Base-by-base conservation (phyloP, 2,888 invertebrate species). In the Polietes domitor region DNA sequence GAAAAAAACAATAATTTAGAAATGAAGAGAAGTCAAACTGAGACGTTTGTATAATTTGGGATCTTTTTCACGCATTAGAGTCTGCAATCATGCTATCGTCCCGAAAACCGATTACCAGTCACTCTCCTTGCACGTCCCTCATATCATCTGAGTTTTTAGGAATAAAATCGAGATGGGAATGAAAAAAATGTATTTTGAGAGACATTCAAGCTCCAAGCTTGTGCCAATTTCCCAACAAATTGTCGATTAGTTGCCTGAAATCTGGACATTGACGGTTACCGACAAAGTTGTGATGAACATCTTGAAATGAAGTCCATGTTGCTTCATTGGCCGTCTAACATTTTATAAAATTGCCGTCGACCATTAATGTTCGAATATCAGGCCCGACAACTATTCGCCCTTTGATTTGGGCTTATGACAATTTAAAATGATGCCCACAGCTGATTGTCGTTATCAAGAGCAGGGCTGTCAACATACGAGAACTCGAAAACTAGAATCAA, bases 231-330 rank as follows among this genome's bases (percentile, higher is more conserved):
- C 21, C 2, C 55, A 10, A 55, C 55, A 55, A 55, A 21, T 21
- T 55, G 55, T 21, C 55, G 55, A 55, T 55, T 21, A 55, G 19
- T 55, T 55, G 55, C 55, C 24, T 55, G 55, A 55, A 55, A 55
- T 55, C 17, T 21, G 55, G 55, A 21, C 2, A 55, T 55, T 55
- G 17, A 21, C 55, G 7, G 55, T 55, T 55, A 55, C 17, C 21
- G 55, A 55, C 19, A 55, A 55, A 3, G 55, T 55, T 55, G 55
- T 21, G 21, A 55, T 19, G 1, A 55, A 55, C 55, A 21, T 55
- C 21, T 5, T 55, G 55, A 21, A 55, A 55, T 55, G 55, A 55
- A 19, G 55, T 24, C 17, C 55, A 55, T 55, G 55, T 3, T 55
- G 55, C 21, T 55, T 55, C 21, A 55, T 55, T 55, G 55, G 21